A percentile compares a stretch with the other conserved stretches of the same genome.
Conservation (phyloP, 2,113 vertebrate species). For the Pyrgilauda ruficollis region DNA sequence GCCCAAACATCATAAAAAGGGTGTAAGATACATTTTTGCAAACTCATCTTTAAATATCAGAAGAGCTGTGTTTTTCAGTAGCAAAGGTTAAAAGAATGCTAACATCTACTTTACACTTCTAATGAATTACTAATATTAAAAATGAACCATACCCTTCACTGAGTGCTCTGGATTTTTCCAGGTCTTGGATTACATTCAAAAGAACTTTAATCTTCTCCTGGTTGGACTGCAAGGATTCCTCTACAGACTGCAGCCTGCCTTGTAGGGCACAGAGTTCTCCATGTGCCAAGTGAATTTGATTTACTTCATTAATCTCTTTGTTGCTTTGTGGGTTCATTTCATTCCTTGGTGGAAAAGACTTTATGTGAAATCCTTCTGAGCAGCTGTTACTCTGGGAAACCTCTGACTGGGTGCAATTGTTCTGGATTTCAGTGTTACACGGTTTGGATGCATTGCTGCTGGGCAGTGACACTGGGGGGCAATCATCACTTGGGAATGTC, state of each 20-base stretch:
- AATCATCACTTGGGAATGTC: neutral
- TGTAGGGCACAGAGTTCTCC: conserved; percentile 79
- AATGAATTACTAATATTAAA: conserved; percentile 7
- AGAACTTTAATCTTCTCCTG: conserved; percentile 99
- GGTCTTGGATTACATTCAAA: conserved; percentile 96
- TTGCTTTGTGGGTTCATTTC: conserved; percentile 48
- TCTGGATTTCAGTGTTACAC: neutral
- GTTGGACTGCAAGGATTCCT: conserved; percentile 92
- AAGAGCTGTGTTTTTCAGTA: neutral
- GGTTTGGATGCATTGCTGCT: neutral
- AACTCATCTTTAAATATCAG: neutral
- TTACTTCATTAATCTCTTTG: conserved; percentile 54
- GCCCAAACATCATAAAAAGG: neutral
- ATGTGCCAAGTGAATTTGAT: conserved; percentile 68
- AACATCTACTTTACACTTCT: neutral
- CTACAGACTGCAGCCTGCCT: conserved; percentile 87
- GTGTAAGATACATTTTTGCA: neutral
- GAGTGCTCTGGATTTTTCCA: conserved; percentile 95
- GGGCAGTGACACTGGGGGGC: neutral
- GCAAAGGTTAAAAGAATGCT: conserved; percentile 1
- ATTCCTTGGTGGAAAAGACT: conserved; percentile 41
- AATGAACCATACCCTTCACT: conserved; percentile 87
- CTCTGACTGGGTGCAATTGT: conserved; percentile 34
- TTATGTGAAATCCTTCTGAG: conserved; percentile 43
- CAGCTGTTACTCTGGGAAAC: conserved; percentile 40